A percentile compares a stretch with the other conserved stretches of the same genome.
Evolutionary conservation across 2,113 vertebrate species (phyloP).

Genomic region (Recurvirostra avosetta): DNA sequence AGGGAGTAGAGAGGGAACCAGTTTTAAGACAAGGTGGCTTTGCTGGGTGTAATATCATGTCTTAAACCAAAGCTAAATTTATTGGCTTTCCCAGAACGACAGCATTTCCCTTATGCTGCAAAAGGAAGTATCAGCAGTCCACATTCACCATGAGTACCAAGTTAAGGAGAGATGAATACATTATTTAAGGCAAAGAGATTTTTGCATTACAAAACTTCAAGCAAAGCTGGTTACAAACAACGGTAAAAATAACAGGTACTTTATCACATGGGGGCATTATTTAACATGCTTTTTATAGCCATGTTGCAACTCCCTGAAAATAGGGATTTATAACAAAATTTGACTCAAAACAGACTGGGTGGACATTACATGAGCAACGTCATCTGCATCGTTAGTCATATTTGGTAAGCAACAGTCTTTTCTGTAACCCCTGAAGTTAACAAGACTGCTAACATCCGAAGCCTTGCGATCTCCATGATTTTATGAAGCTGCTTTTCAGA

Average conservation of each 20-base stretch:
- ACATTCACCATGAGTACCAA: not conserved
- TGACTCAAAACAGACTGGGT: not conserved
- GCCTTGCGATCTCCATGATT: not conserved
- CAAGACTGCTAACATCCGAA: not conserved
- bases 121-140: not conserved
- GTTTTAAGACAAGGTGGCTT: not conserved
- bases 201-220: not conserved
- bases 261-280: not conserved
- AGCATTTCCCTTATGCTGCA: not conserved
- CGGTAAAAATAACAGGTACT: not conserved
- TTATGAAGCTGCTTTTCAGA: conserved; percentile 28
- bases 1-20: not conserved
- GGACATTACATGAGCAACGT: not conserved
- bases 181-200: not conserved
- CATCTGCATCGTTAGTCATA: not conserved
- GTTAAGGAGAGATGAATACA: not conserved
- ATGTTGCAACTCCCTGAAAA: not conserved
- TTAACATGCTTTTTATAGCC: not conserved
- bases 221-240: not conserved
- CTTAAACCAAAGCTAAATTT: not conserved
- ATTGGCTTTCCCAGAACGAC: not conserved
- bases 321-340: not conserved
- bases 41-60: not conserved
- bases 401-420: not conserved
- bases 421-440: conserved; percentile 13